Evolutionary conservation across 2,797 vertebrate genomes (phyloP), one percentile per base, ranked within the genome.

Genomic region (Chrysocyon brachyurus): DNA sequence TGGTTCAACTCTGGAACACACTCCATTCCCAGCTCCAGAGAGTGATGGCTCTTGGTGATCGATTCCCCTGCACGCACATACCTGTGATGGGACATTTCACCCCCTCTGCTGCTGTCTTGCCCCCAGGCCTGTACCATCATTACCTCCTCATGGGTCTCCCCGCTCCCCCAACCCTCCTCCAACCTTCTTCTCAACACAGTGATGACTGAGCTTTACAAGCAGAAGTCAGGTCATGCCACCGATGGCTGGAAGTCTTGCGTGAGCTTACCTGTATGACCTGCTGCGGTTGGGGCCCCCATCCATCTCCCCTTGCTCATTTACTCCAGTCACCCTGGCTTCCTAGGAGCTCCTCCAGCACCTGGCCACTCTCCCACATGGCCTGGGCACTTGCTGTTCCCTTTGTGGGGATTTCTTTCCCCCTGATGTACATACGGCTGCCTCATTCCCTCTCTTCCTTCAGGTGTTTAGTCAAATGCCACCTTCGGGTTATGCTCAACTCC

Each of bases 161-260:
- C 1, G 1, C 0, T 12, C 28, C 19, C 19, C 21, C 17, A 0
- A n/a, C 36, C 19, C 61, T 1, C 6, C 9, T 52, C 46, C 36
- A 40, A 12, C 52, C 40, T 24, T 61, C 16, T n/a, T 31, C 36
- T 78, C 79, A 49, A 3, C 52, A 21, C 2, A 7, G 49, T 16
- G 2, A 5, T 0, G n/a, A 19, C 22, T 2, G 6, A 12, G 17
- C 64, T 85, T 70, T 28, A 15, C 16, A 52, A 28, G 22, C 40
- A 22, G n/a, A 57, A 6, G 12, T 40, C 10, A 0, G 7, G 49
- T 12, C 28, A 0, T 4, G 5, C 70, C 70, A 24, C 0, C 2
- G 0, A 0, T 0, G 10, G 10, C 36, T 21, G 54, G 19, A 46
- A 31, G 68, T 21, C 33, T 22, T 61, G 54, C 0, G 1, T 1